These are phyloP conservation scores for Drosophila diplacantha DNA, from an alignment of 2,888 invertebrate genomes.

Conservation along the genomic window DNA sequence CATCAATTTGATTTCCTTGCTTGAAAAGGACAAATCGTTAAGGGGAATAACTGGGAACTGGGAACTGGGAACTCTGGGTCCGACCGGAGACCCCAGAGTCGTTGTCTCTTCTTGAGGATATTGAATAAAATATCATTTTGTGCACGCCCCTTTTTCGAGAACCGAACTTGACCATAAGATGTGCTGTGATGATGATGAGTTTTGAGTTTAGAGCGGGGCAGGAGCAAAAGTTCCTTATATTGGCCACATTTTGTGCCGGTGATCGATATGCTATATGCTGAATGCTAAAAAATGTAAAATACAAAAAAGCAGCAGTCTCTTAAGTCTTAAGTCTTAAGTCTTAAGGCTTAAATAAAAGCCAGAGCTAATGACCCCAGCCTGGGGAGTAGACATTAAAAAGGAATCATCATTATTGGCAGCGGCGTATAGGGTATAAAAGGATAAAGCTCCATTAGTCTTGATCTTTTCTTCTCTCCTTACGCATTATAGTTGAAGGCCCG, in stretches of 20 bases:
- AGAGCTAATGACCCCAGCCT: conserved; percentile 60
- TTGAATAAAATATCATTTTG: conserved; percentile 77
- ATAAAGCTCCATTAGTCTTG: conserved; percentile 8
- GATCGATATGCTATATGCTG: conserved; percentile 66
- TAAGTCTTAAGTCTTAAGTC: too few species aligned
- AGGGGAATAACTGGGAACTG: neutral
- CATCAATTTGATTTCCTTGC: conserved; percentile 76
- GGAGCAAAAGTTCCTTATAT: conserved; percentile 33
- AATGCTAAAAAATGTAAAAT: conserved; percentile 53
- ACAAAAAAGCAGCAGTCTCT: conserved; percentile 8
- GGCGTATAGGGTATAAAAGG: conserved; percentile 24
- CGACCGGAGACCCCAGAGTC: too few species aligned
- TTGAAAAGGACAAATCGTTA: conserved; percentile 70
- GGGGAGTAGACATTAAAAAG: conserved; percentile 74
- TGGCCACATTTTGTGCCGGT: conserved; percentile 64
- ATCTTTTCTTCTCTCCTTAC: neutral
- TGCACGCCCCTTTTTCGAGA: conserved; percentile 68
- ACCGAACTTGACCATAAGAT: conserved; percentile 18
- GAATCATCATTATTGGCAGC: conserved; percentile 75
- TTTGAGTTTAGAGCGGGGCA: conserved; percentile 32
- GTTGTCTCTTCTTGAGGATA: conserved; percentile 49
- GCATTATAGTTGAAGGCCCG: neutral
- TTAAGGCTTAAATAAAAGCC: too few species aligned
- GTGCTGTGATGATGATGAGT: conserved; percentile 65
- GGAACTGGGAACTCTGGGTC: too few species aligned